A percentile compares a stretch with the other conserved stretches of the same genome.
These are phyloP conservation scores for Malurus cyaneus DNA, from an alignment of 2,113 vertebrate species.

Conservation along the genomic window DNA sequence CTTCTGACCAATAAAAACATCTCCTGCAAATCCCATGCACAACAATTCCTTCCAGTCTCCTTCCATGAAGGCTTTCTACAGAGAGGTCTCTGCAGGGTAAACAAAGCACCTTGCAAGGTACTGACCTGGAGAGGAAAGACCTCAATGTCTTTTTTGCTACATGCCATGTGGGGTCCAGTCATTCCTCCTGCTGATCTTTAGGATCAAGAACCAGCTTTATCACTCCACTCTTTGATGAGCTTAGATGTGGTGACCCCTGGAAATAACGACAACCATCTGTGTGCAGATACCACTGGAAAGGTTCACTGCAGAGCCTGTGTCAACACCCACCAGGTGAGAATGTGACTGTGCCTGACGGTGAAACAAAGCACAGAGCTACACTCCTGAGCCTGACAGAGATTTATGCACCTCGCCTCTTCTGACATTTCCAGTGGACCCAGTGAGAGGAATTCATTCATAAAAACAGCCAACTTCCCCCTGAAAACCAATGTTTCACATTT, in stretches of 20 bases:
- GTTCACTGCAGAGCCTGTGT: conserved; percentile 15
- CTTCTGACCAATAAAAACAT: neutral
- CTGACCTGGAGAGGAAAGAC: neutral
- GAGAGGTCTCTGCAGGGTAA: neutral
- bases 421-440: neutral
- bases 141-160: neutral
- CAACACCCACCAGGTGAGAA: neutral
- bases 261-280: neutral
- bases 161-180: neutral
- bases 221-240: neutral
- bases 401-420: neutral
- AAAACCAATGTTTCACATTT: neutral
- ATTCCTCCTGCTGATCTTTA: neutral
- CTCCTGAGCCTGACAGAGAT: neutral
- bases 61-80: neutral
- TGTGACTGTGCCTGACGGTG: neutral
- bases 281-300: neutral
- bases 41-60: neutral
- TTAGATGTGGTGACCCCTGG: neutral
- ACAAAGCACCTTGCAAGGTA: neutral
- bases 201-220: neutral
- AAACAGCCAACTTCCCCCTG: neutral
- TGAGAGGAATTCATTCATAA: neutral
- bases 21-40: neutral
- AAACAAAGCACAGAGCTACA: neutral